Base-by-base conservation (phyloP, 2,888 invertebrate species). In the Blastobasis lacticolella region DNA sequence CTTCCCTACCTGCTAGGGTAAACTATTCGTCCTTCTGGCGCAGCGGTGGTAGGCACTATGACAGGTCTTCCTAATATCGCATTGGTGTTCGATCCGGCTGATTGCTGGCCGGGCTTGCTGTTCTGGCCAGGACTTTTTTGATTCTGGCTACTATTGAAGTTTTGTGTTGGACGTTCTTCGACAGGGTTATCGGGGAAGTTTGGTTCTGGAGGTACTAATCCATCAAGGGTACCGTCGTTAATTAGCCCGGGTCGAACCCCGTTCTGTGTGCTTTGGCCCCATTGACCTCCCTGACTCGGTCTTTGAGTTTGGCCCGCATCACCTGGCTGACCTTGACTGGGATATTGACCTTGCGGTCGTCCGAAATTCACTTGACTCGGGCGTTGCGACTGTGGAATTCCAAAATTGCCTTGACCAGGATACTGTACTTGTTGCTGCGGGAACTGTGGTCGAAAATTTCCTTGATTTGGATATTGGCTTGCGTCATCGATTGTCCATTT, bases 41-140 rank as follows among this genome's bases (percentile, higher is more conserved):
- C 44, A 8, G 60, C 59, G 8, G 56, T 49, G 6, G 58, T 51
- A 37, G 62, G 58, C n/a, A 69, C 54, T 42, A 56, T 37, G 10
- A 71, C 73, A 6, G 66, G 67, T 54, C 60, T 64, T 10, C 68
- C 72, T 48, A 64, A 56, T 50, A 71, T 69, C 5, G 62, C 62
- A 6, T 49, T 57, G 5, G 42, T 9, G 10, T 42, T 42, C 9
- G n/a, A 8, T 46, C 38, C 46, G 10, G 37, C 37, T 6, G 6
- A 4, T 8, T 2, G 8, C 5, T n/a, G n/a, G 4, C 7, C 38
- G n/a, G 47, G 10, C 5, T 47, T 10, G 10, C 38, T 47, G 6
- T 7, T 7, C 10, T 51, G 37, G 38, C 49, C 51, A 45, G 48
- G 49, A 6, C 49, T 46, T 37, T 45, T 23, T 42, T 48, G 45